Percentiles rank a stretch among this genome's conserved stretches.
Conservation (phyloP, 2,888 invertebrate species). For the Drosophila borealis region DNA sequence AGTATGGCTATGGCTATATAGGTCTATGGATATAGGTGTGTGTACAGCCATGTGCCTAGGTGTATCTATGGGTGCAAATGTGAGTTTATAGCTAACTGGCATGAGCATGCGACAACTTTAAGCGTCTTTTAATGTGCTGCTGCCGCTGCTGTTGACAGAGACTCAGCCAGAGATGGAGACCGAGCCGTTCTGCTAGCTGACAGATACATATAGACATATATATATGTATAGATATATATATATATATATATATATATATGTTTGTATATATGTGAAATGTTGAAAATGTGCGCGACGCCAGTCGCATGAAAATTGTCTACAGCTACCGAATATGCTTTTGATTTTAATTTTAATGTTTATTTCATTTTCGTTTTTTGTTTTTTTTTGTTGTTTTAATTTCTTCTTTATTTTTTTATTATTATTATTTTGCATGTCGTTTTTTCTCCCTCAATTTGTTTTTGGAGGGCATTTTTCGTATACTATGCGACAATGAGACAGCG, state of each 20-base stretch:
- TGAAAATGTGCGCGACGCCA: slow-evolving; percentile 60
- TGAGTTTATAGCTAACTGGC: slow-evolving; percentile 29
- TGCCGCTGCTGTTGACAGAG: slow-evolving; percentile 13
- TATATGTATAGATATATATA: background rate
- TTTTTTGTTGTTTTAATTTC: slow-evolving; percentile 21
- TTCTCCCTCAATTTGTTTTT: slow-evolving; percentile 40
- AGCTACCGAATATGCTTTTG: slow-evolving; percentile 46
- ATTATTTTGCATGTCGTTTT: slow-evolving; percentile 23
- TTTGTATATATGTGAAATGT: slow-evolving; percentile 18
- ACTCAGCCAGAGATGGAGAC: slow-evolving; percentile 15
- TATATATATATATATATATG: slow-evolving; percentile 4
- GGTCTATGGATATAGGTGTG: slow-evolving; percentile 38
- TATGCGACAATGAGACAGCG: slow-evolving; percentile 39
- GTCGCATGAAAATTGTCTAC: slow-evolving; percentile 59
- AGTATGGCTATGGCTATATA: slow-evolving; percentile 41
- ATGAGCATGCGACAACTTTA: slow-evolving; percentile 47
- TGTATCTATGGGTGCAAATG: slow-evolving; percentile 28
- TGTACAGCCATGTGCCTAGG: slow-evolving; percentile 3
- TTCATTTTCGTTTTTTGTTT: slow-evolving; percentile 30
- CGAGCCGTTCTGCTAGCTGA: slow-evolving; percentile 14
- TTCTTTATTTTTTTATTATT: slow-evolving; percentile 31
- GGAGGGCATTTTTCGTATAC: slow-evolving; percentile 47
- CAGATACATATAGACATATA: slow-evolving; percentile 28
- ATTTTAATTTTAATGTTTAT: slow-evolving; percentile 51
- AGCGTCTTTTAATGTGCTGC: slow-evolving; percentile 66